These are phyloP conservation scores for Drosophila nigromelanica DNA, from an alignment of 1,140 invertebrate genomes.

Conservation along the genomic window DNA sequence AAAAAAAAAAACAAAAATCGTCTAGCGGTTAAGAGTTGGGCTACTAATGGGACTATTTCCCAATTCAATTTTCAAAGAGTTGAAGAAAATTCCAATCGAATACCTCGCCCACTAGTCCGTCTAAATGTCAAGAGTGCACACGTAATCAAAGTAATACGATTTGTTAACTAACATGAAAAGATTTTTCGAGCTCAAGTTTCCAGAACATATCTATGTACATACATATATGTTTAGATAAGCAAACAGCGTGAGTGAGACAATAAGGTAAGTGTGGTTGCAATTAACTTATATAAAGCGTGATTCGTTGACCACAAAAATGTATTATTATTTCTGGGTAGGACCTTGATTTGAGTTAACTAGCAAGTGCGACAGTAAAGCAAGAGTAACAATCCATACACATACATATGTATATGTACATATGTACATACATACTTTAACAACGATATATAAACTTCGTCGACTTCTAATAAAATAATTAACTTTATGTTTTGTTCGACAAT, in stretches of 20 bases:
- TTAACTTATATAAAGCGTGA: not conserved
- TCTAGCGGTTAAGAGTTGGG: too few species aligned
- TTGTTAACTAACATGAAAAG: not conserved
- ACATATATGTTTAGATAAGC: constrained; percentile 22
- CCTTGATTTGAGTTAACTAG: constrained; percentile 17
- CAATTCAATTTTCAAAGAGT: too few species aligned
- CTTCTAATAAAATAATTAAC: too few species aligned
- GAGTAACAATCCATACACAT: not conserved
- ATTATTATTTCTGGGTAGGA: not conserved
- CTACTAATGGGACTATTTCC: too few species aligned
- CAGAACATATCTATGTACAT: not conserved
- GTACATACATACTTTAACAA: not conserved
- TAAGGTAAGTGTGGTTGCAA: not conserved
- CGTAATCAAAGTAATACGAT: not conserved
- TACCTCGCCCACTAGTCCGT: not conserved
- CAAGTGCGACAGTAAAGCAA: not conserved
- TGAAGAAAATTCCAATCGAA: not conserved
- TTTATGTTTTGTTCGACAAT: too few species aligned
- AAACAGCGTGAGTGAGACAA: constrained; percentile 24
- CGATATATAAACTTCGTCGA: too few species aligned
- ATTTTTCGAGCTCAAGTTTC: constrained; percentile 16
- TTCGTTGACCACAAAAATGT: constrained; percentile 4
- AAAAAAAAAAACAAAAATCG: too few species aligned
- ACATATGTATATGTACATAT: too few species aligned
- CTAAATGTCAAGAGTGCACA: not conserved